These are phyloP conservation scores for Ciona savignyi DNA, from an alignment of 23 tunicate genomes.

Conservation along the genomic window DNA sequence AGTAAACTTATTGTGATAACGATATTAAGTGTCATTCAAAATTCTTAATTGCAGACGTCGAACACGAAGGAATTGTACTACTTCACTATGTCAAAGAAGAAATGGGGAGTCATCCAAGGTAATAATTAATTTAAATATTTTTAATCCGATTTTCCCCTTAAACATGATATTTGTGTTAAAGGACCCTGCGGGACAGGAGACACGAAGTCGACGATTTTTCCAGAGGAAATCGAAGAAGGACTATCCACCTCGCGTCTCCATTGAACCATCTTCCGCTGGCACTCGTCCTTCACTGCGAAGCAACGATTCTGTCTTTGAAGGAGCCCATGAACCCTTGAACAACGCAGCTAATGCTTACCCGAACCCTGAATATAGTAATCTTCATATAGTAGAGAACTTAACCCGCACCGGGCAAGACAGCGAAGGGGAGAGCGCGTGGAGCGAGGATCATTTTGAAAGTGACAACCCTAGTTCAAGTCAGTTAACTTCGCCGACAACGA, in stretches of 20 bases:
- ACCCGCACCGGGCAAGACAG: background rate
- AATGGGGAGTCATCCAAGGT: background rate
- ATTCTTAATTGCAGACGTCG: background rate
- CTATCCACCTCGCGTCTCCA: slow-evolving; percentile 9
- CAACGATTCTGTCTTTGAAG: background rate
- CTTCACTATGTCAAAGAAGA: background rate
- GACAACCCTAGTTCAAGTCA: background rate
- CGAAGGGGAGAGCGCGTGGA: slow-evolving; percentile 27
- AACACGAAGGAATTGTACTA: background rate
- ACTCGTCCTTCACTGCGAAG: background rate
- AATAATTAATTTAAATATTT: no score
- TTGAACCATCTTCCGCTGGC: slow-evolving; percentile 1
- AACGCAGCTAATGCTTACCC: background rate
- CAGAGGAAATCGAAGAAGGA: background rate
- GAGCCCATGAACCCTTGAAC: background rate
- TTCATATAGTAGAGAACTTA: background rate
- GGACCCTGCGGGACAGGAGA: background rate
- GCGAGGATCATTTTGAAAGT: slow-evolving; percentile 42
- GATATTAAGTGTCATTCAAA: background rate
- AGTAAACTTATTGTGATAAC: no score
- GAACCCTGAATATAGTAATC: background rate
- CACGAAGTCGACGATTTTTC: background rate
- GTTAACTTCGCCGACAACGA: background rate
- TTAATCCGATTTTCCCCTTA: no score
- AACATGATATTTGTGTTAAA: background rate